phyloP scores from a whole-genome alignment of 64 coral and sea anemone genomes.

The Pachyseris speciosa region DNA sequence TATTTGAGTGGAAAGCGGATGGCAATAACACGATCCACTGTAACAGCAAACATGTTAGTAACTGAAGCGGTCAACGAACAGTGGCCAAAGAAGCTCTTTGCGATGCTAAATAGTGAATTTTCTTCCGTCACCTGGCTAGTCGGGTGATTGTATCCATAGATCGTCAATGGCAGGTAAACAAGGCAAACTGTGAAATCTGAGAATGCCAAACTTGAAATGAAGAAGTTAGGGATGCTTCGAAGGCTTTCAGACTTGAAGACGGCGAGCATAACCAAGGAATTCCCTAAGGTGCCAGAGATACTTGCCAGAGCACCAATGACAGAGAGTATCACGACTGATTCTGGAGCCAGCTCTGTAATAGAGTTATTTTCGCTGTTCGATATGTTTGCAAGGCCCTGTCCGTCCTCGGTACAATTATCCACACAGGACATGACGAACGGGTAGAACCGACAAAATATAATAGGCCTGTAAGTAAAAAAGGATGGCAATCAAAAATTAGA shows the following conservation, averaged over 20 bases:
- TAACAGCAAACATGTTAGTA: slow-evolving; percentile 6
- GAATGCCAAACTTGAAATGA: slow-evolving; percentile 28
- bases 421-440: not conserved
- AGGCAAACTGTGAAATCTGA: slow-evolving; percentile 3
- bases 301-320: not conserved
- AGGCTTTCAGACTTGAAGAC: slow-evolving; percentile 7
- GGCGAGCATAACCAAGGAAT: not conserved
- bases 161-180: not conserved
- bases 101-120: not conserved
- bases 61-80: not conserved
- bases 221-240: not conserved
- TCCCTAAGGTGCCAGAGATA: not conserved
- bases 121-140: not conserved
- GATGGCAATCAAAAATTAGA: too few species aligned
- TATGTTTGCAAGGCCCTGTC: not conserved
- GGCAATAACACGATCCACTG: slow-evolving; percentile 13
- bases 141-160: not conserved
- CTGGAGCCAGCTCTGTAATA: not conserved
- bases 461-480: too few species aligned
- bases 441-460: too few species aligned
- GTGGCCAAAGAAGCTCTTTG: not conserved
- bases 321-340: not conserved
- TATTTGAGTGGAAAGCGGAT: slow-evolving; percentile 6
- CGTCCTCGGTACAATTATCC: not conserved
- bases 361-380: not conserved